phyloP scores from a whole-genome alignment of 2,888 invertebrate species.

The Synanthedon vespiformis region DNA sequence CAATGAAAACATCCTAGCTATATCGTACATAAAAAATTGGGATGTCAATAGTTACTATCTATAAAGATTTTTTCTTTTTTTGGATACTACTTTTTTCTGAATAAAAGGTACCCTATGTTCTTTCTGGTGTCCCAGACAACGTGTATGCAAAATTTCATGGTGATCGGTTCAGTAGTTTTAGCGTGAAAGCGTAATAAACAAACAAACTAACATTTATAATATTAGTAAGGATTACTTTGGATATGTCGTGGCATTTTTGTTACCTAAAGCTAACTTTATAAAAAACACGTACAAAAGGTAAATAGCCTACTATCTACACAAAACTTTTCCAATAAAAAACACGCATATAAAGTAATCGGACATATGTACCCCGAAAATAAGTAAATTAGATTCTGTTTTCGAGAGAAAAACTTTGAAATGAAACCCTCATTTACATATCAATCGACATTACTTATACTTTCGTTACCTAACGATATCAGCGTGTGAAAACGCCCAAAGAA shows the following conservation, averaged over 20 bases:
- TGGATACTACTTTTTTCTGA: too few species aligned
- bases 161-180: too few species aligned
- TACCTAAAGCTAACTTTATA: not conserved
- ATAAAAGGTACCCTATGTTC: too few species aligned
- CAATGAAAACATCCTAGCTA: too few species aligned
- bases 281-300: not conserved
- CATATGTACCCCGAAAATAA: slow-evolving; percentile 5
- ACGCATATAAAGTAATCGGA: not conserved
- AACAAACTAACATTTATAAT: too few species aligned
- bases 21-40: too few species aligned
- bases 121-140: too few species aligned
- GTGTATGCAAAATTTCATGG: too few species aligned
- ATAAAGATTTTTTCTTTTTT: too few species aligned
- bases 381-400: slow-evolving; percentile 31
- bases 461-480: slow-evolving; percentile 7
- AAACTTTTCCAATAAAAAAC: not conserved
- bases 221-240: too few species aligned
- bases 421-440: slow-evolving; percentile 61
- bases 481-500: not conserved
- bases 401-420: slow-evolving; percentile 36
- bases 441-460: slow-evolving; percentile 52
- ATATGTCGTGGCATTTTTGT: not conserved
- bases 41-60: too few species aligned
- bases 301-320: not conserved
- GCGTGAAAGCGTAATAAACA: too few species aligned